Evolutionary conservation across 2,888 invertebrate genomes (phyloP), one percentile per base, ranked within the genome.

Genomic region (Agriopis leucophaearia): DNA sequence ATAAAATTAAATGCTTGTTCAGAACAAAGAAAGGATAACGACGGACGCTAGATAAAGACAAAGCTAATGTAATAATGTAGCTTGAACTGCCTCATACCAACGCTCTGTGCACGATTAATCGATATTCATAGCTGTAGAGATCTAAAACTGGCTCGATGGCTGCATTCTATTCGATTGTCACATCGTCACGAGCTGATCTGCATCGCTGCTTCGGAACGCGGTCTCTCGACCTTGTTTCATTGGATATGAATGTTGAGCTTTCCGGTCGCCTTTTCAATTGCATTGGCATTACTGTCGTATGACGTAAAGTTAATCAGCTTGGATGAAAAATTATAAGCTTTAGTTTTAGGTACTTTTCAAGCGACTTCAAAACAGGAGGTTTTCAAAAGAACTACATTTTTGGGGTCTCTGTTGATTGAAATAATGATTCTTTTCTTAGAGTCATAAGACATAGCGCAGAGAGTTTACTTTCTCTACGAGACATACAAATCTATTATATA

Each of bases 171-270:
- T 75, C 60, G 65, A 70, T 66, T 76, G 70, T 77, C 62, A 70
- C 38, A 59, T 69, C 65, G 73, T 78, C 79, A 79, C 77, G 78
- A 80, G 72, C 61, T 44, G 66, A 50, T 56, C 60, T 66, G 54
- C 56, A 48, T 63, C 44, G 57, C n/a, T 54, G 62, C 58, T 45
- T 73, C 73, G 78, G 80, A 78, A 82, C 78, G 82, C 81, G 75
- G 78, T 73, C 74, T 67, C 63, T 75, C 76, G 80, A 73, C 84
- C 86, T 86, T 84, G 79, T 72, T 70, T 59, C 52, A 42, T 45
- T 35, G 50, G 54, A 60, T 52, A 60, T 44, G 60, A 70, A 66
- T 74, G 72, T 68, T 67, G 70, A 68, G 68, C 68, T 67, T 67
- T 67, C 67, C 67, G 67, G 63, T 54, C 18, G 36, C 67, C 62